phyloP scores from a whole-genome alignment of 2,797 vertebrate genomes.

The Caiman crocodilus region DNA sequence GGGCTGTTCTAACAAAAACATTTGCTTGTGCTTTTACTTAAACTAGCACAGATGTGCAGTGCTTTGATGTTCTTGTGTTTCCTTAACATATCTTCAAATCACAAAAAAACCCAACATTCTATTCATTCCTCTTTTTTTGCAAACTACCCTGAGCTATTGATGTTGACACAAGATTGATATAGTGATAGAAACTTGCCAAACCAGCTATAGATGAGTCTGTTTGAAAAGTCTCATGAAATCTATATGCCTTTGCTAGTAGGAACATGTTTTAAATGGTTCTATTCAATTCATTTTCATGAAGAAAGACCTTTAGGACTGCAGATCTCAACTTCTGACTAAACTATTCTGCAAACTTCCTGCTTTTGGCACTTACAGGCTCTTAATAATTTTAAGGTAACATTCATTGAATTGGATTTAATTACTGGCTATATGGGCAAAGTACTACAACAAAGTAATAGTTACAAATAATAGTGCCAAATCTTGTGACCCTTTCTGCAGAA shows the following conservation, averaged over 20 bases:
- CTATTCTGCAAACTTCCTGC: not conserved
- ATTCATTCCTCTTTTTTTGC: not conserved
- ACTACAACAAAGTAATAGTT: accelerated
- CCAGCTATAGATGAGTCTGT: accelerated
- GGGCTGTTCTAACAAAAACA: not conserved
- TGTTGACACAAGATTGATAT: not conserved
- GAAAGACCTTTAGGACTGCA: not conserved
- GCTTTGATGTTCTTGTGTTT: not conserved
- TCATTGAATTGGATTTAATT: not conserved
- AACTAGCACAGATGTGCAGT: accelerated
- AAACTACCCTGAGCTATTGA: accelerated
- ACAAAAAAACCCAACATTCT: not conserved
- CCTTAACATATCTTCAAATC: not conserved
- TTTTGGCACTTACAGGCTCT: not conserved
- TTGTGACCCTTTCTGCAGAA: not conserved
- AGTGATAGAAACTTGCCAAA: not conserved
- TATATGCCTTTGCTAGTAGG: not conserved
- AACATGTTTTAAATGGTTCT: accelerated
- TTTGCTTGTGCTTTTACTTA: not conserved
- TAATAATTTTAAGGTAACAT: not conserved
- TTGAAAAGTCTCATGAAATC: not conserved
- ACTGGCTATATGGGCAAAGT: accelerated
- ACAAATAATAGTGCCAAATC: not conserved
- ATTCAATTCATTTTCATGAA: not conserved
- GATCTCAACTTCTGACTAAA: not conserved